Evolutionary conservation across 2,113 vertebrate genomes (phyloP), one percentile per base, ranked within the genome.

Genomic region (Hypanus sabinus): DNA sequence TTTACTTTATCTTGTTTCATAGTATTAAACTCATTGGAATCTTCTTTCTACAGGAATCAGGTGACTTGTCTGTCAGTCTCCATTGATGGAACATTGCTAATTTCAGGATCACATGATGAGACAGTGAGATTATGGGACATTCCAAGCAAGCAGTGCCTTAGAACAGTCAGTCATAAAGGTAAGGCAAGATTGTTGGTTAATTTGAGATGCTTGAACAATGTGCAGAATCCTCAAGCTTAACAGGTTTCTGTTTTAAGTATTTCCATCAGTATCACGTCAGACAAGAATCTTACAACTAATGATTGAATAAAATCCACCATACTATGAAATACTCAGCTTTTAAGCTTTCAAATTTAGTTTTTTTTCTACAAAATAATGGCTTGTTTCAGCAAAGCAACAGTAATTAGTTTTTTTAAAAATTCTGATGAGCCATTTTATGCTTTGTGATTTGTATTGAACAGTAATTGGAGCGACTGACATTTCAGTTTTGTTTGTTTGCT

Each of bases 41-140:
- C 12, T 38, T 71, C 18, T 20, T 73, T 55, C 36, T 79, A 38
- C 96, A 99, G 99, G 96, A 98, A 98, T 96, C 95, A 98, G 96
- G 98, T 99, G 95, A 98, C 98, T 0, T 99, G 99, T 94, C 96
- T 99, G 62, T 99, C 98, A 0, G 97, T 99, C 94, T 99, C 99
- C 0, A 97, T 98, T 5, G 99, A 99, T 0, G 98, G 99, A 94
- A 98, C 97, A 0, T 95, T 99, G 0, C 96, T 99, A 76, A 96
- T 99, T 3, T 99, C 99, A 0, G 99, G 98, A 93, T 99, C 99
- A 0, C 98, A 99, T 0, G 99, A 99, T 0, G 98, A 99, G 95
- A 98, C 98, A 0, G 97, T 97, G 36, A 95, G 98, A 10, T 96
- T 99, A 24, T 99, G 99, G 99, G 98, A 99, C 93, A 95, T 99